A percentile compares a stretch with the other conserved stretches of the same genome.
Evolutionary conservation across 2,797 vertebrate genomes (phyloP).

Genomic region (Sebastolobus altivelis): DNA sequence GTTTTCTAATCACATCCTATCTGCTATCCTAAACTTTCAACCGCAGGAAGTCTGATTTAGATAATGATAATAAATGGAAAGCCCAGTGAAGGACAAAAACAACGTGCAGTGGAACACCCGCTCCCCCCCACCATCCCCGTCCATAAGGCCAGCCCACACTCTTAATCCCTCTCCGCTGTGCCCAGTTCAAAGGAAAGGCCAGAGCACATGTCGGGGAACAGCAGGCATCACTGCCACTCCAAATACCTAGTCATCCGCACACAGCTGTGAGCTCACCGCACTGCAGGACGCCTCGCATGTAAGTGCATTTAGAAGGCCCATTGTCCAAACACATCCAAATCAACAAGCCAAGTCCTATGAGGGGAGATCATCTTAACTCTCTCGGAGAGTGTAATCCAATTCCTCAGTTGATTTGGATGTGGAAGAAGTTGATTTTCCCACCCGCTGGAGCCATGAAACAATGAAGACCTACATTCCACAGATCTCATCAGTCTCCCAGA

Average conservation of each 20-base stretch:
- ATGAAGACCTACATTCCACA: slow-evolving; percentile 59
- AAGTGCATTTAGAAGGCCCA: slow-evolving; percentile 70
- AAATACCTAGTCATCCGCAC: slow-evolving; percentile 76
- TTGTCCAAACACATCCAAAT: slow-evolving; percentile 80
- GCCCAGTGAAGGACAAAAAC: slow-evolving; percentile 66
- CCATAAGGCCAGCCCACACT: slow-evolving; percentile 51
- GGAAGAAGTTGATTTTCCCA: slow-evolving; percentile 63
- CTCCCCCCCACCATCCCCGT: slow-evolving; percentile 23
- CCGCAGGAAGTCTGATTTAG: slow-evolving; percentile 73
- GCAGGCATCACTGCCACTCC: slow-evolving; percentile 71
- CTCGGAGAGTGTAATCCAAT: slow-evolving; percentile 66
- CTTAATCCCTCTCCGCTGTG: slow-evolving; percentile 76
- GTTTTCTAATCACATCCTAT: slow-evolving; percentile 67
- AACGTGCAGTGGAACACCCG: slow-evolving; percentile 19
- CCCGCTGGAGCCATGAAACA: slow-evolving; percentile 57
- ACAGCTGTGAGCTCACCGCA: slow-evolving; percentile 66
- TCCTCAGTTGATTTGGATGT: slow-evolving; percentile 61
- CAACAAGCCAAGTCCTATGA: slow-evolving; percentile 60
- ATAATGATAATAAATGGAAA: slow-evolving; percentile 58
- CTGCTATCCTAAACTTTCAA: slow-evolving; percentile 61
- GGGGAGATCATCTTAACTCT: slow-evolving; percentile 60
- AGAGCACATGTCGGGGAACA: slow-evolving; percentile 73
- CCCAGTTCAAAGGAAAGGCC: slow-evolving; percentile 75
- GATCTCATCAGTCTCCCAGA: slow-evolving; percentile 52
- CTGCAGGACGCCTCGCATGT: slow-evolving; percentile 64